Conservation (phyloP, 2,797 vertebrate species). For the Eurystomus glaucurus region DNA sequence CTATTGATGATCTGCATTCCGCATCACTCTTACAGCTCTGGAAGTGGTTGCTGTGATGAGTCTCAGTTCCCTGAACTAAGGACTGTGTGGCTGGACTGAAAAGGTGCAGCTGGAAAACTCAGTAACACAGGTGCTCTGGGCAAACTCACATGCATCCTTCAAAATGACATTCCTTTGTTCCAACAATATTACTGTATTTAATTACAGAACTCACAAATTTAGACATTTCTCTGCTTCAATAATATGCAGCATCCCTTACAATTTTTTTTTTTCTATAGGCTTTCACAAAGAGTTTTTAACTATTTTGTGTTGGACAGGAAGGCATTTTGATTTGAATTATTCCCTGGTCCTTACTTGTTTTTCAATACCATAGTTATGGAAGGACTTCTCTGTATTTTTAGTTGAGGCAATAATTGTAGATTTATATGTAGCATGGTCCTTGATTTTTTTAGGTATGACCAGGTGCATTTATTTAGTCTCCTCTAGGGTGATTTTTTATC, state of each 20-base stretch:
- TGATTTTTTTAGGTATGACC: not conserved
- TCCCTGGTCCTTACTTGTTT: not conserved
- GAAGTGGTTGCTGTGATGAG: not conserved
- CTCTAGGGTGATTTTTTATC: not conserved
- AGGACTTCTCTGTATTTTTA: not conserved
- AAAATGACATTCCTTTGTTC: not conserved
- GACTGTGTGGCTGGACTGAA: not conserved
- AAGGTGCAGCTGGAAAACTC: not conserved
- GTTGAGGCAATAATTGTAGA: not conserved
- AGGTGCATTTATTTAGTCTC: not conserved
- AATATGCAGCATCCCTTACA: not conserved
- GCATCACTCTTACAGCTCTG: not conserved
- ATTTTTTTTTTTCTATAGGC: not conserved
- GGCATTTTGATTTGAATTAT: not conserved
- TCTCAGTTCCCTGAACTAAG: not conserved
- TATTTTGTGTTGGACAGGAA: not conserved
- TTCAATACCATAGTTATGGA: not conserved
- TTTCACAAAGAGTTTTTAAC: not conserved
- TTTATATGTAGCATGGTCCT: not conserved
- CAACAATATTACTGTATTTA: not conserved
- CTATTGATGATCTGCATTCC: accelerated
- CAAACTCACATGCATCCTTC: not conserved
- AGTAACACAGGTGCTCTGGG: not conserved
- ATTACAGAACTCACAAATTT: not conserved
- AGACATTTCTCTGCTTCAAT: not conserved